phyloP scores from a whole-genome alignment of 2,888 invertebrate species.

The Aleiodes leptofemur region DNA sequence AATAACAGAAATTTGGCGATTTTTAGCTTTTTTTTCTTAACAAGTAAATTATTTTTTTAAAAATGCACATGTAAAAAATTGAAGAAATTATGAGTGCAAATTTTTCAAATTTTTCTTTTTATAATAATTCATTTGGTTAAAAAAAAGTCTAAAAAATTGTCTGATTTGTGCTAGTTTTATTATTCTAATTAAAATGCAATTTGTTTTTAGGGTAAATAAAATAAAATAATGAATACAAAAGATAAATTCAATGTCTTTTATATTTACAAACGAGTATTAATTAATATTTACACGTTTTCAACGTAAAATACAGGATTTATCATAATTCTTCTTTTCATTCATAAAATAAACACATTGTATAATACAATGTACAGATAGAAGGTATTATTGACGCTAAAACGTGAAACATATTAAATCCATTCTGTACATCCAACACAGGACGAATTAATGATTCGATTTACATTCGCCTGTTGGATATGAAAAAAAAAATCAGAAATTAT shows the following conservation, averaged over 20 bases:
- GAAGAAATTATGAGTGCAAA: too few species aligned
- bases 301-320: slow-evolving; percentile 47
- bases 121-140: too few species aligned
- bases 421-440: too few species aligned
- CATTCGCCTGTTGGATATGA: slow-evolving; percentile 8
- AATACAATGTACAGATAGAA: slow-evolving; percentile 1
- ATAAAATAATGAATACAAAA: not conserved
- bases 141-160: too few species aligned
- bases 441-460: too few species aligned
- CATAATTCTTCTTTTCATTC: slow-evolving; percentile 47
- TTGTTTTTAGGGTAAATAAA: not conserved
- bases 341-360: slow-evolving; percentile 14
- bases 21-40: too few species aligned
- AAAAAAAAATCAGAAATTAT: not conserved
- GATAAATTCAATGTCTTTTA: slow-evolving; percentile 32
- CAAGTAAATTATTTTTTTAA: too few species aligned
- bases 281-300: slow-evolving; percentile 66
- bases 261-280: slow-evolving; percentile 64
- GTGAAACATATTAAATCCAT: slow-evolving; percentile 4
- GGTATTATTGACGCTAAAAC: slow-evolving; percentile 16
- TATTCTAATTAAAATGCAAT: not conserved
- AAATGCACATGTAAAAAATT: too few species aligned
- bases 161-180: too few species aligned
- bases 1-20: not conserved
- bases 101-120: too few species aligned